phyloP scores from a whole-genome alignment of 1,140 invertebrate genomes.

The Yoshiicerus persimilis region DNA sequence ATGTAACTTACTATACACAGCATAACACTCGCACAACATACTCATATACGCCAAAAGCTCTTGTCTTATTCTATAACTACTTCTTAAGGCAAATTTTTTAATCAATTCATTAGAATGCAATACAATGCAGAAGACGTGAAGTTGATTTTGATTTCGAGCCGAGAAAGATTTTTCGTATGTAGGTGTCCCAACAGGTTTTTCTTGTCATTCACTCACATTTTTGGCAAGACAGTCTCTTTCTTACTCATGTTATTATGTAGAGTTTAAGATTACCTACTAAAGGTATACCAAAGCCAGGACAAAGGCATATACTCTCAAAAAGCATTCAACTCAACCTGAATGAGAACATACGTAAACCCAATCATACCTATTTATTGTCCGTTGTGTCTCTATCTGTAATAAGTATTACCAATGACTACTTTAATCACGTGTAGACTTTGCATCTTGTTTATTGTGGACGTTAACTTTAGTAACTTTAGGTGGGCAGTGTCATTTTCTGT shows the following conservation, averaged over 20 bases:
- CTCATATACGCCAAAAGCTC: neutral
- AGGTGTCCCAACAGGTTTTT: slow-evolving; percentile 9
- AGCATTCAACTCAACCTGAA: neutral
- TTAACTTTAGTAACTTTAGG: neutral
- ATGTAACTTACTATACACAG: neutral
- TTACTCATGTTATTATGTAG: neutral
- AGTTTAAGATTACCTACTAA: neutral
- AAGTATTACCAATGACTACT: neutral
- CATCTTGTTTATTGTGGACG: neutral
- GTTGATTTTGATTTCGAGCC: slow-evolving; percentile 3
- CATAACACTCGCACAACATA: neutral
- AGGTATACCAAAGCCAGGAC: neutral
- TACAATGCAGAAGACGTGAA: neutral
- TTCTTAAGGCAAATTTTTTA: neutral
- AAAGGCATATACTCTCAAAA: neutral
- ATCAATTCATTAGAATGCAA: slow-evolving; percentile 9
- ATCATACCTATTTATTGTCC: no score
- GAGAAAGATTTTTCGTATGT: neutral
- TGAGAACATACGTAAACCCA: neutral
- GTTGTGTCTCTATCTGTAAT: no score
- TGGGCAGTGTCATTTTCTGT: neutral
- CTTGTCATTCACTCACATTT: slow-evolving; percentile 20
- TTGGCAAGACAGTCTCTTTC: slow-evolving; percentile 8
- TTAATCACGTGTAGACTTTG: neutral
- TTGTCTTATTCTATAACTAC: neutral